A percentile compares a stretch with the other conserved stretches of the same genome.
These are phyloP conservation scores for Philaethria dido DNA, from an alignment of 2,888 invertebrate genomes.

Conservation along the genomic window DNA sequence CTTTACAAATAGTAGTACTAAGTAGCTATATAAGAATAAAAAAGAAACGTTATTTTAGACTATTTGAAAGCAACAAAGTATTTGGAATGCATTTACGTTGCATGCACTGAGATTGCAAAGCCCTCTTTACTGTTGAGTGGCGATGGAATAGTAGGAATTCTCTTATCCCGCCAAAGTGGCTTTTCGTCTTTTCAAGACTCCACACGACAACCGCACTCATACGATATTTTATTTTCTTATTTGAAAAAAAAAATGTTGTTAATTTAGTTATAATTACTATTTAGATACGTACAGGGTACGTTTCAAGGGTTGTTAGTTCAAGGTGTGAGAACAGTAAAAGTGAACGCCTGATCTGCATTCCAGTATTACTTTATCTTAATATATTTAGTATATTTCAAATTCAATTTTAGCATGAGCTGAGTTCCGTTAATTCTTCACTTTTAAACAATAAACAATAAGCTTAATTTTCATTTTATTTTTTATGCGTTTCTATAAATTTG, in stretches of 20 bases:
- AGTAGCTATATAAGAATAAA: neutral
- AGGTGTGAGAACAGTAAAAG: too few relatives aligned
- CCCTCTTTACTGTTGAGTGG: constrained; percentile 23
- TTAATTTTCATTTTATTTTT: too few relatives aligned
- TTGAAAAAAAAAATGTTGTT: neutral
- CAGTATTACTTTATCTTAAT: too few relatives aligned
- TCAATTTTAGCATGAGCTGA: too few relatives aligned
- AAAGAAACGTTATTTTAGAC: neutral
- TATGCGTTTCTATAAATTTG: too few relatives aligned
- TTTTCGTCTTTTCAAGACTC: constrained; percentile 17
- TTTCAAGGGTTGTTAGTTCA: too few relatives aligned
- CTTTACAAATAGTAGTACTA: neutral
- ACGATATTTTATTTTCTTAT: constrained; percentile 6
- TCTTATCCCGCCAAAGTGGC: constrained; percentile 8
- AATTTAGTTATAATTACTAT: neutral
- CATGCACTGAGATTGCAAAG: constrained; percentile 20
- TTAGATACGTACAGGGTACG: neutral
- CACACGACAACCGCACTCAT: constrained; percentile 7
- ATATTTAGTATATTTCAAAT: too few relatives aligned
- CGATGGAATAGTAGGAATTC: constrained; percentile 17
- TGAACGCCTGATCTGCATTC: too few relatives aligned
- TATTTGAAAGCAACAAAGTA: constrained; percentile 18
- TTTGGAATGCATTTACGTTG: constrained; percentile 17
- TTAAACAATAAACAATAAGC: too few relatives aligned
- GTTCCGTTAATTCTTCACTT: too few relatives aligned